Percentiles rank a stretch among this genome's conserved stretches.
phyloP scores from a whole-genome alignment of 2,113 vertebrate genomes.

The Nycticryphes semicollaris region DNA sequence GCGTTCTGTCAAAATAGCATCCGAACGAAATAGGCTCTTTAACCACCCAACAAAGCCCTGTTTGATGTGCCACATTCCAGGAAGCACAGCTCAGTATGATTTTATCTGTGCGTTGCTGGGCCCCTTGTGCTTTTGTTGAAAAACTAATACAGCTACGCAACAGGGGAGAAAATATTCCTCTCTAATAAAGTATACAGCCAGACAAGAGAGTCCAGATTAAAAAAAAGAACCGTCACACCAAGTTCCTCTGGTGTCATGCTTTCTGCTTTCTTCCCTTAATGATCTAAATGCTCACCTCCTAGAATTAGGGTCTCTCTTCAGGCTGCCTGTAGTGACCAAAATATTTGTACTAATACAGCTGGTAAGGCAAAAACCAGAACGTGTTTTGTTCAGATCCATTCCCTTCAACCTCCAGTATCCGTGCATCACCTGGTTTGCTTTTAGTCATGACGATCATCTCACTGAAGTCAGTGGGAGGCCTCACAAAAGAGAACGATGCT shows the following conservation, averaged over 20 bases:
- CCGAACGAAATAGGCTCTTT: not conserved
- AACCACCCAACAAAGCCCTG: conserved; percentile 25
- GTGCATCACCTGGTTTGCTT: not conserved
- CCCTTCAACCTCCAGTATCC: not conserved
- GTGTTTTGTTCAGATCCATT: not conserved
- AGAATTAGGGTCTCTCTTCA: not conserved
- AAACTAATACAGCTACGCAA: not conserved
- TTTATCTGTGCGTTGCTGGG: not conserved
- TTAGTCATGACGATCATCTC: not conserved
- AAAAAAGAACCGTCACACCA: not conserved
- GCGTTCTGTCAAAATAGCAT: conserved; percentile 27
- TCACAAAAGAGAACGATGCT: not conserved
- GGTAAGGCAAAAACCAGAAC: not conserved
- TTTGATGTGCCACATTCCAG: conserved; percentile 52
- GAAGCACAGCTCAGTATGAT: conserved; percentile 47
- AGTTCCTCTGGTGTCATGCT: not conserved
- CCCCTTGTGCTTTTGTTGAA: conserved; percentile 28
- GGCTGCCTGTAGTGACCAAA: not conserved
- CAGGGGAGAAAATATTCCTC: conserved; percentile 9
- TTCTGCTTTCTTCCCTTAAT: not conserved
- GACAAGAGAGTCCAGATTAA: not conserved
- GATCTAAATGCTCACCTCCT: not conserved
- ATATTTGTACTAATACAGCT: not conserved
- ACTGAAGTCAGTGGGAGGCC: not conserved
- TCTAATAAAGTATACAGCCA: not conserved